A percentile compares a stretch with the other conserved stretches of the same genome.
Evolutionary conservation across 2,797 vertebrate genomes (phyloP).

Genomic region (Sebastes trivittatus): DNA sequence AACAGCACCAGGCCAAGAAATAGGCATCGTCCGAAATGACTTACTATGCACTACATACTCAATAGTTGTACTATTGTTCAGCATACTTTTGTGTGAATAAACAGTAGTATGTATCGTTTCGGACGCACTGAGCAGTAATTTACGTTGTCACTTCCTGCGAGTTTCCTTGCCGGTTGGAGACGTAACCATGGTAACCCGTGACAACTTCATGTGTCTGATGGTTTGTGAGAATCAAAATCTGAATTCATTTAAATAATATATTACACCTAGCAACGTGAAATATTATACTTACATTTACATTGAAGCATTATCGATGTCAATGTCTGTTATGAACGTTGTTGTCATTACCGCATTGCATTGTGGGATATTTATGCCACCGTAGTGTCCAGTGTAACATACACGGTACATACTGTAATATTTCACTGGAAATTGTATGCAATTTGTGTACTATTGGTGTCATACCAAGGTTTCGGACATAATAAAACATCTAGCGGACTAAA

Average conservation of each 20-base stretch:
- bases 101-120: neutral
- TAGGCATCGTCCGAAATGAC: neutral
- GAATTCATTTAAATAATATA: neutral
- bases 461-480: neutral
- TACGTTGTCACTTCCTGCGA: neutral
- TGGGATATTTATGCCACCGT: neutral
- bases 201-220: neutral
- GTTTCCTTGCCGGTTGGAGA: neutral
- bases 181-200: too few relatives aligned
- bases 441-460: neutral
- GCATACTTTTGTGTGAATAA: neutral
- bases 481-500: neutral
- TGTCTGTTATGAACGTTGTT: too few relatives aligned
- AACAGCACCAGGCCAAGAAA: neutral
- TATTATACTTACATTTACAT: too few relatives aligned
- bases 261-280: neutral
- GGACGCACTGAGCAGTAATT: neutral
- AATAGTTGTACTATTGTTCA: neutral
- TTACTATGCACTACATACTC: neutral
- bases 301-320: too few relatives aligned
- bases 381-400: neutral
- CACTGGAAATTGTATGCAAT: neutral
- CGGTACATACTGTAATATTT: neutral
- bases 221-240: neutral
- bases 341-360: neutral